phyloP scores from a whole-genome alignment of 2,888 invertebrate genomes.

The Pristionchus maxplancki region DNA sequence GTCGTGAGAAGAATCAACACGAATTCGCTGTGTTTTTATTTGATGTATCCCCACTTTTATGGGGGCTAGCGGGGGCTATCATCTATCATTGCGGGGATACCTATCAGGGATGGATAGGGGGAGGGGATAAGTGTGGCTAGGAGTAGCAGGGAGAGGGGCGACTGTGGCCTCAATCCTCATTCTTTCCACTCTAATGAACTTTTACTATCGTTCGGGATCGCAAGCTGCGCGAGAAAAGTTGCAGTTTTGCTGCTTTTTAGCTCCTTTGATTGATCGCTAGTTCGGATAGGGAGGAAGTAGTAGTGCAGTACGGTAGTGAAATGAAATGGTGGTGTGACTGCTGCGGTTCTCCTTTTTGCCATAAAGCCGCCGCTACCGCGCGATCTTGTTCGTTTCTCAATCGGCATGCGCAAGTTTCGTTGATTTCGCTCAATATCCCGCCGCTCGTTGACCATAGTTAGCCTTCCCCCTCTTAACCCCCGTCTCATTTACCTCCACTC shows the following conservation, averaged over 20 bases:
- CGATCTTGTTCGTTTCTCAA: background rate
- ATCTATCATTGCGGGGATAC: constrained; percentile 29
- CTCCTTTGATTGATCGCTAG: background rate
- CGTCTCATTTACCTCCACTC: background rate
- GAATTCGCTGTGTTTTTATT: background rate
- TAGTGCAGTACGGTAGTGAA: constrained; percentile 6
- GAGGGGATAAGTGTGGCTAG: constrained; percentile 16
- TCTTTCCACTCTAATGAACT: constrained; percentile 1
- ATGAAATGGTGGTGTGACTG: constrained; percentile 5
- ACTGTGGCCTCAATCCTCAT: constrained; percentile 37
- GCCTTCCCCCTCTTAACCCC: background rate
- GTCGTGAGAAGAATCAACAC: background rate
- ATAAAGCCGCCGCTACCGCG: background rate
- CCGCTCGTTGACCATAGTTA: background rate
- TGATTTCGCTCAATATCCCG: background rate
- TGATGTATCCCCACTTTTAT: background rate
- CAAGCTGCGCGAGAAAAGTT: constrained; percentile 6
- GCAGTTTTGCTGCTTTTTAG: background rate
- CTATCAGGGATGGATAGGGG: background rate
- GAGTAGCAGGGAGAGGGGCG: background rate
- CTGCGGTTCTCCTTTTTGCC: background rate
- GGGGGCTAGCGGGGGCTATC: background rate
- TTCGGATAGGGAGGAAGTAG: background rate
- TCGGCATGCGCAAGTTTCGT: background rate
- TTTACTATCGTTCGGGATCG: constrained; percentile 48